A percentile compares a stretch with the other conserved stretches of the same genome.
Conservation (phyloP, 1,140 invertebrate species). For the Charaxes varanes region DNA sequence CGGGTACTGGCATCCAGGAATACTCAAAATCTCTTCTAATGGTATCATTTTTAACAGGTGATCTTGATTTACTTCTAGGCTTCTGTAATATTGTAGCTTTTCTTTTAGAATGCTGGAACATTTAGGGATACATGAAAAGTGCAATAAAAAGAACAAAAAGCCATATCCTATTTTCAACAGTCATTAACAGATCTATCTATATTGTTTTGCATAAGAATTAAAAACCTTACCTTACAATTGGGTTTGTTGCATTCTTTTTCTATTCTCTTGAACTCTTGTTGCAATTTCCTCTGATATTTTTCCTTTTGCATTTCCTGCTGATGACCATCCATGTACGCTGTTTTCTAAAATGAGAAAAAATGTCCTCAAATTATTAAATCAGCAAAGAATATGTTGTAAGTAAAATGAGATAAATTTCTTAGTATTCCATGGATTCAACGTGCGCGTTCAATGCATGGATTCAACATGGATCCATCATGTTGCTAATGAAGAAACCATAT, state of each 20-base stretch:
- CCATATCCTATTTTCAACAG: too few species aligned
- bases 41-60: conserved; percentile 19
- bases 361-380: conserved; percentile 4
- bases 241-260: conserved; percentile 43
- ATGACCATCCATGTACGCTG: conserved; percentile 43
- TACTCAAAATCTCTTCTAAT: conserved; percentile 43
- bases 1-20: conserved; percentile 63
- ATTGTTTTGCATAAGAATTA: not conserved
- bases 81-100: conserved; percentile 15
- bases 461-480: too few species aligned
- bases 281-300: conserved; percentile 41
- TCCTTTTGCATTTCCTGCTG: conserved; percentile 38
- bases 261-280: conserved; percentile 52
- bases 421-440: too few species aligned
- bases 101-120: conserved; percentile 24
- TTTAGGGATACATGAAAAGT: too few species aligned
- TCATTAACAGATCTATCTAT: too few species aligned
- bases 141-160: too few species aligned
- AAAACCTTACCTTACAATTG: conserved; percentile 32
- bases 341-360: conserved; percentile 38
- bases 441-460: too few species aligned
- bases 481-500: too few species aligned
- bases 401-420: too few species aligned
- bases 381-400: too few species aligned
- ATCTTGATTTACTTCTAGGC: conserved; percentile 32